A percentile compares a stretch with the other conserved stretches of the same genome.
These are phyloP conservation scores for Drosophila sp. DNA, from an alignment of 1,140 invertebrate genomes.

Conservation along the genomic window DNA sequence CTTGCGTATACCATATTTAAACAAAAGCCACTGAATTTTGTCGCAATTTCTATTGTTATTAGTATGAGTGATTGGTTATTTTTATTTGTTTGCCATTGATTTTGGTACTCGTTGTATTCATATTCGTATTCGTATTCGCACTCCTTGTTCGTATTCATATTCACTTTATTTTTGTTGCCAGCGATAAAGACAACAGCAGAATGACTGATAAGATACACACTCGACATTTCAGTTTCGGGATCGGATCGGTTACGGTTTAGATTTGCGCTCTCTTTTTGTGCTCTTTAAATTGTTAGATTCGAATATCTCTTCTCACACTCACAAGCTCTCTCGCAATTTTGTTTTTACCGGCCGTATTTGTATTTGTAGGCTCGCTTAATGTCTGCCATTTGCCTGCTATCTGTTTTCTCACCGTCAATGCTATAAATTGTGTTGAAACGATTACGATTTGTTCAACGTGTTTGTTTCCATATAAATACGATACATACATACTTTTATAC, in stretches of 20 bases:
- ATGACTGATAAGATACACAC: conserved; percentile 74
- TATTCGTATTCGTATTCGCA: conserved; percentile 40
- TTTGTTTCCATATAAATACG: conserved; percentile 38
- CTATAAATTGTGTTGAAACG: conserved; percentile 52
- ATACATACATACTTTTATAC: conserved; percentile 1
- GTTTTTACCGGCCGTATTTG: conserved; percentile 41
- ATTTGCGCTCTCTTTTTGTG: conserved; percentile 20
- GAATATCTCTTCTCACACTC: background rate
- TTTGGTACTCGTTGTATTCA: conserved; percentile 29
- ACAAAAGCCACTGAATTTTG: conserved; percentile 18
- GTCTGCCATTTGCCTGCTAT: conserved; percentile 42
- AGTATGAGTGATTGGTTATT: conserved; percentile 42
- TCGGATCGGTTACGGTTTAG: conserved; percentile 41
- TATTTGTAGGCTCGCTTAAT: conserved; percentile 42
- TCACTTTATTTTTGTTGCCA: conserved; percentile 55
- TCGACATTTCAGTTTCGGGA: conserved; percentile 19
- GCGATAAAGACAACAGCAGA: conserved; percentile 68
- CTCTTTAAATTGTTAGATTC: background rate
- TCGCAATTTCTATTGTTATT: conserved; percentile 29
- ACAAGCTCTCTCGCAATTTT: background rate
- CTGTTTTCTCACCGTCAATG: conserved; percentile 51
- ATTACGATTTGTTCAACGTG: conserved; percentile 49
- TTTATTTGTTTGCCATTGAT: conserved; percentile 50
- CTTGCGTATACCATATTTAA: conserved; percentile 23
- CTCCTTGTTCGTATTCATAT: conserved; percentile 38